Evolutionary conservation across 2,113 vertebrate species (phyloP), one percentile per base, ranked within the genome.

Genomic region (Rhynchomys soricoides): DNA sequence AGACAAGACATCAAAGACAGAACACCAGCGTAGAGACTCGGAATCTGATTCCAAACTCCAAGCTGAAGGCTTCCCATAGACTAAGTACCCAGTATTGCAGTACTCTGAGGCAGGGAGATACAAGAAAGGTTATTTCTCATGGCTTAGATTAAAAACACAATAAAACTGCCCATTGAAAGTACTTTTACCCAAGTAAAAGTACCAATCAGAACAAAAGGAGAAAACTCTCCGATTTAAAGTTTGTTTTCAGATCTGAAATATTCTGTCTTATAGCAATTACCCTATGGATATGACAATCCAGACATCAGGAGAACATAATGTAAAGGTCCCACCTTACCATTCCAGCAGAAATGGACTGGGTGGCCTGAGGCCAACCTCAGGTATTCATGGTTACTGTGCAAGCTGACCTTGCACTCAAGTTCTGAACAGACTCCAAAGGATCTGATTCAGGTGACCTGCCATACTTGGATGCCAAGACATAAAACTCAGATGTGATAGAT

Each of bases 121-220:
- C 13, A 97, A 78, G 31, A 90, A 96, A 45, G 7, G 11, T 81
- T 66, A 90, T 96, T 79, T 85, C 74, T 75, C 29, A 31, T 75
- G 68, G 59, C 59, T 79, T 93, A 71, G 82, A 45, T 34, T 55
- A 31, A 83, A 83, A 92, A n/a, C 34, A 64, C 22, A 62, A 10
- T 21, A 43, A 90, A 92, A 83, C 3, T 64, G 19, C 50, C 52
- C 57, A 59, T 88, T 85, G 90, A 50, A 89, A 89, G 74, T 74
- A 64, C 66, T 68, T 68, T 37, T 81, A 59, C 3, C 3, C 48
- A 73, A 48, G 13, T 89, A 89, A 91, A 97, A 91, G 9, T 24
- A 16, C 68, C 16, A 31, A 15, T 1, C 45, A 59, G 31, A 59
- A 77, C 17, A 43, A 79, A 17, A 75, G 89, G 34, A 90, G 34